Evolutionary conservation across 1,140 invertebrate genomes (phyloP), one percentile per base, ranked within the genome.

Genomic region (Hycleus phaleratus): DNA sequence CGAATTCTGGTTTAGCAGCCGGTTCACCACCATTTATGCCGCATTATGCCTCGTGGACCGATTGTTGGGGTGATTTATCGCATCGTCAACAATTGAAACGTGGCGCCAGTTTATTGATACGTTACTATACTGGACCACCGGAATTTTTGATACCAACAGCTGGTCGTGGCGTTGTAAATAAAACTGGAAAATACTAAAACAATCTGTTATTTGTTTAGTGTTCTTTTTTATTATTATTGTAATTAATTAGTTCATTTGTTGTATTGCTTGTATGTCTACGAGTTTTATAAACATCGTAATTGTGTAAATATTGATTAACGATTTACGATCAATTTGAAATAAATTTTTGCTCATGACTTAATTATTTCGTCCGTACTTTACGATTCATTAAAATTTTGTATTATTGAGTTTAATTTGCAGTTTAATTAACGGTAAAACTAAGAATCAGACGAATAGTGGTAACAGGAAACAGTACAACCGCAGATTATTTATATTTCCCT

Each of bases 11-110:
- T 47, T 78, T 95, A 11, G 74, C 75, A 61, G 89, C 90, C 38
- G 90, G 89, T 26, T 76, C 81, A 40, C 88, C 88, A 12, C 88
- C 90, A 2, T 74, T 81, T 8, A 93, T 93, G 90, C 88, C 90
- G 38, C 73, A 81, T 12, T 95, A 93, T 68, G 72, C 71, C 2
- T 81, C 76, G 48, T 95, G 91, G 91, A 70, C 82, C 2, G 78
- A 86, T 55, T 95, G 92, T 72, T 92, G 87, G 84, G 77, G 75
- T 18, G 85, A 93, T 66, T 73, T 96, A 39, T 78, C 84, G 8
- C 70, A 73, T 42, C 81, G 79, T 24, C 84, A 86, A 54, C 86
- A 93, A 66, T 77, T 93, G 26, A 93, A 92, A 70, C 79, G 92
- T 47, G 92, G 92, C 4, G 88, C 86, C 53, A 91, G 87, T 52